phyloP scores from a whole-genome alignment of 2,113 vertebrate species.

The Bostrychus sinensis region DNA sequence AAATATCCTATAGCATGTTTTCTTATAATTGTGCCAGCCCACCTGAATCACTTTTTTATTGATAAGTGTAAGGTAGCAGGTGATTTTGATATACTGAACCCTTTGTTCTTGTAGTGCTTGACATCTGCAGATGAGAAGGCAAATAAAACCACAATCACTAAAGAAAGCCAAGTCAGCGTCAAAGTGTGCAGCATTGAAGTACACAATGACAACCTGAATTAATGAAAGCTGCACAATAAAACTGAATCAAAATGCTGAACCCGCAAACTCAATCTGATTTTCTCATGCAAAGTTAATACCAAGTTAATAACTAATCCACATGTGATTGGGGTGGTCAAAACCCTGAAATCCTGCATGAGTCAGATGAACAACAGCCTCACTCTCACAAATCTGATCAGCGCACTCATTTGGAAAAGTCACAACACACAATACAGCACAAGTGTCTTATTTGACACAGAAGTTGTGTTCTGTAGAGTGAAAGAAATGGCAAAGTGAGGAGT shows the following conservation, averaged over 20 bases:
- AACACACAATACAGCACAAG: neutral
- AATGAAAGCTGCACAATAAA: neutral
- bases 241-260: neutral
- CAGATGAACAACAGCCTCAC: neutral
- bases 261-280: neutral
- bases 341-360: conserved; percentile 2
- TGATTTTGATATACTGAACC: neutral
- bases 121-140: no score
- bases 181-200: neutral
- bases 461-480: neutral
- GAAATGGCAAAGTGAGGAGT: no score
- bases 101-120: neutral
- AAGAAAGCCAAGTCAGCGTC: neutral
- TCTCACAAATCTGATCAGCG: conserved; percentile 10
- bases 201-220: neutral
- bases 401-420: conserved; percentile 4
- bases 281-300: conserved; percentile 5
- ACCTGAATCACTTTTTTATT: neutral
- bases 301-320: conserved; percentile 8
- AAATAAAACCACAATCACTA: neutral
- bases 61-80: neutral
- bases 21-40: neutral
- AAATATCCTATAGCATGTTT: neutral
- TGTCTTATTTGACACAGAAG: neutral
- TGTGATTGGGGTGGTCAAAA: conserved; percentile 1